These are phyloP conservation scores for Masticophis lateralis DNA, from an alignment of 2,797 vertebrate species.

Conservation along the genomic window DNA sequence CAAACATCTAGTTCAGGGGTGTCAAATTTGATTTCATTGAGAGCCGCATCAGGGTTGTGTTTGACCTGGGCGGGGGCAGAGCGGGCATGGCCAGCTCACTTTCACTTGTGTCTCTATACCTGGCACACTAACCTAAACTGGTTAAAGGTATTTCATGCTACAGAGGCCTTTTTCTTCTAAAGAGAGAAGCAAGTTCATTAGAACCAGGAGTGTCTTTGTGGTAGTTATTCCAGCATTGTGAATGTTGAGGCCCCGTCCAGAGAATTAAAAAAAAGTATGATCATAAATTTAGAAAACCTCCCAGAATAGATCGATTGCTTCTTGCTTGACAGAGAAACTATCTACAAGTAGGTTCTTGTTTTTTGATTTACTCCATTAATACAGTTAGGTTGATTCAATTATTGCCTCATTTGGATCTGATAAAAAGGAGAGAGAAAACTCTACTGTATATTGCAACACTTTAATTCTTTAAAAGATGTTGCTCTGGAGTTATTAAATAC, in stretches of 20 bases:
- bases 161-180: background rate
- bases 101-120: background rate
- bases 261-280: background rate
- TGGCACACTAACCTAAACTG: background rate
- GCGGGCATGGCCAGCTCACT: too few relatives aligned
- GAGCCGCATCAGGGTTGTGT: too few relatives aligned
- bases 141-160: background rate
- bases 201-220: background rate
- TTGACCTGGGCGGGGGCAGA: accelerated
- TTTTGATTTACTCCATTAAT: background rate
- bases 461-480: background rate
- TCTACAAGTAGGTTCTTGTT: background rate
- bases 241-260: background rate
- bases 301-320: background rate
- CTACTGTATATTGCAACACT: background rate
- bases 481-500: background rate
- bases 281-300: background rate
- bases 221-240: background rate
- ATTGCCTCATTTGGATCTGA: background rate
- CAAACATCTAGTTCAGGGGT: too few relatives aligned
- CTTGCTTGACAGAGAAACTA: background rate
- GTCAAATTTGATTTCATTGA: too few relatives aligned
- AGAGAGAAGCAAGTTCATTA: background rate
- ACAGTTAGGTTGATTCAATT: background rate
- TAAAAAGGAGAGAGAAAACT: background rate